phyloP scores from a whole-genome alignment of 2,797 vertebrate genomes.

The Chaetodon trifasciatus region DNA sequence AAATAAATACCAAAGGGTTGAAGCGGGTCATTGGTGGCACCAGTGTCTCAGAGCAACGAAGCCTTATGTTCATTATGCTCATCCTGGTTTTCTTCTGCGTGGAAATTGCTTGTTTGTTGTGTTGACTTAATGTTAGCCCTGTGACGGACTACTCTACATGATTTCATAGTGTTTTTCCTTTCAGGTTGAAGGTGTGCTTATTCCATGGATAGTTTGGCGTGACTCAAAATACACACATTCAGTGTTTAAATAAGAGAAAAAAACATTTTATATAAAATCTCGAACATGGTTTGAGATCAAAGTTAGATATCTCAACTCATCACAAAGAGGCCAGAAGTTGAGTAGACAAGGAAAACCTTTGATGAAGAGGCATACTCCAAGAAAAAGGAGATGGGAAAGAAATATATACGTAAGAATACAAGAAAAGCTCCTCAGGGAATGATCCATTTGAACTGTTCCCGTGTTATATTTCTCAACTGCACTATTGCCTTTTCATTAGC shows the following conservation, averaged over 20 bases:
- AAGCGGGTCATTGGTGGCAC: neutral
- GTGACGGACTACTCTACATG: neutral
- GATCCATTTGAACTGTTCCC: conserved; percentile 39
- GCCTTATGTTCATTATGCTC: neutral
- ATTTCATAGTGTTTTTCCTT: neutral
- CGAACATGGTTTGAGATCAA: neutral
- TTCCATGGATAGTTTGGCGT: neutral
- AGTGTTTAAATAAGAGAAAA: neutral
- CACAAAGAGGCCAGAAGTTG: neutral
- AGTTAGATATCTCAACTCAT: neutral
- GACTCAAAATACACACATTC: neutral
- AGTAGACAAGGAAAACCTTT: neutral
- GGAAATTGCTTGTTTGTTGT: neutral
- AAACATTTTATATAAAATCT: neutral
- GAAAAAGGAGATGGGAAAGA: neutral
- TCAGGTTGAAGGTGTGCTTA: neutral
- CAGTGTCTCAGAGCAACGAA: neutral
- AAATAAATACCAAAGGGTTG: neutral
- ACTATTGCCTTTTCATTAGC: conserved; percentile 77
- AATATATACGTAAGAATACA: neutral
- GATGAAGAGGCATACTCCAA: neutral
- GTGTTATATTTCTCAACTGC: conserved; percentile 63
- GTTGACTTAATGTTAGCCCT: neutral
- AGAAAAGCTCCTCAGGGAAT: conserved; percentile 40
- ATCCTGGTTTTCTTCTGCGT: neutral